Percentiles rank a stretch among this genome's conserved stretches.
These are phyloP conservation scores for Phalacrocorax carbo DNA, from an alignment of 2,113 vertebrate genomes.

Conservation along the genomic window DNA sequence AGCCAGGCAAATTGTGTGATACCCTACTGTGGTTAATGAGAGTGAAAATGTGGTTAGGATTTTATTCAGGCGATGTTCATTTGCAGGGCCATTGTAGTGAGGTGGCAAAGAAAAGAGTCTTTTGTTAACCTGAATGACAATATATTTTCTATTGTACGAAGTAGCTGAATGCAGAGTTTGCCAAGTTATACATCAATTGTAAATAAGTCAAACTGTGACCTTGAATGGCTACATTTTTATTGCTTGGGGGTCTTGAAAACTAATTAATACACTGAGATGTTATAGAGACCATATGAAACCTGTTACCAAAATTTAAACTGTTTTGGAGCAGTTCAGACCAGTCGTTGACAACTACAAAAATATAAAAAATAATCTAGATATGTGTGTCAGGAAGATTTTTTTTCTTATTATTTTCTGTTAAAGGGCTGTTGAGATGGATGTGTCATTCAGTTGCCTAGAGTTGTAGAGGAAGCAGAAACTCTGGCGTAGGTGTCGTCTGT, in stretches of 20 bases:
- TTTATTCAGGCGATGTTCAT: slow-evolving; percentile 84
- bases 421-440: neutral
- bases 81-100: slow-evolving; percentile 80
- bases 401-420: neutral
- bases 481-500: neutral
- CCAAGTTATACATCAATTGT: slow-evolving; percentile 78
- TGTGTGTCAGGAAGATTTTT: neutral
- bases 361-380: neutral
- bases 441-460: neutral
- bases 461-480: neutral
- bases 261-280: slow-evolving; percentile 75
- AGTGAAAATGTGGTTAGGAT: slow-evolving; percentile 85
- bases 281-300: slow-evolving; percentile 66
- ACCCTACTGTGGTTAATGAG: slow-evolving; percentile 88
- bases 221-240: slow-evolving; percentile 73
- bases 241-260: slow-evolving; percentile 68
- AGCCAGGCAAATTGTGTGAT: slow-evolving; percentile 84
- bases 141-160: slow-evolving; percentile 78
- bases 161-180: slow-evolving; percentile 69
- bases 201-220: slow-evolving; percentile 81
- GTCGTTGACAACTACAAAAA: neutral
- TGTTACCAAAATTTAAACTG: slow-evolving; percentile 65
- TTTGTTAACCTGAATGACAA: slow-evolving; percentile 81
- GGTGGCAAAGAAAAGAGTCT: slow-evolving; percentile 78
- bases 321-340: neutral